These are phyloP conservation scores for Seira ritae DNA, from an alignment of 2,888 invertebrate species.

Conservation along the genomic window DNA sequence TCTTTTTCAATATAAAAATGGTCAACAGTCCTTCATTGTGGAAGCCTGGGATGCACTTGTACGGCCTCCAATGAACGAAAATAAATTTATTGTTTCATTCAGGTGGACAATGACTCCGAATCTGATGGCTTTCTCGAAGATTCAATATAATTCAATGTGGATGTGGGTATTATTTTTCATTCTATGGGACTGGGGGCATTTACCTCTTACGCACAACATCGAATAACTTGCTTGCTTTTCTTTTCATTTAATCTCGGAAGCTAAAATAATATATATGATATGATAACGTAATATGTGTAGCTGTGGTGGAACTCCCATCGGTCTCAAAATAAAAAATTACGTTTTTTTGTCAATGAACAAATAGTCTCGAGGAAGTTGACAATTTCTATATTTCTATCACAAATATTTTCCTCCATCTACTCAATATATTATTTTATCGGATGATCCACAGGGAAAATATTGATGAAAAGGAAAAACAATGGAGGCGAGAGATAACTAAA, in stretches of 20 bases:
- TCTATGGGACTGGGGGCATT: too few relatives aligned
- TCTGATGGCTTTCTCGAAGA: neutral
- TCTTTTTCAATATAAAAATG: neutral
- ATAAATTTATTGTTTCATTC: constrained; percentile 31
- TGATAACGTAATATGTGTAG: neutral
- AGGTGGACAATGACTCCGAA: constrained; percentile 17
- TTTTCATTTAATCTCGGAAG: neutral
- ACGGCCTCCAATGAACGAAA: neutral
- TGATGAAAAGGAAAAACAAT: constrained; percentile 32
- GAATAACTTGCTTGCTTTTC: neutral
- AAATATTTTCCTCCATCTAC: neutral
- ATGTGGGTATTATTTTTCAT: too few relatives aligned
- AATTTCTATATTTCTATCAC: neutral
- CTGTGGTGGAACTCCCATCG: neutral
- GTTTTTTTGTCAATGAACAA: neutral
- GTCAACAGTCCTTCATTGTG: too few relatives aligned
- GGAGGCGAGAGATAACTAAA: constrained; percentile 22
- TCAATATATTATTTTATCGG: neutral
- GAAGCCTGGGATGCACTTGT: neutral
- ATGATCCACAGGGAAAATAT: constrained; percentile 22
- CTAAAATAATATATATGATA: neutral
- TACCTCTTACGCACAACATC: neutral
- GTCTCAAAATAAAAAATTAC: neutral
- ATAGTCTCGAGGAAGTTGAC: neutral
- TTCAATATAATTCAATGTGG: neutral